These are phyloP conservation scores for Pedicia rivosa DNA, from an alignment of 2,888 invertebrate genomes.

Conservation along the genomic window DNA sequence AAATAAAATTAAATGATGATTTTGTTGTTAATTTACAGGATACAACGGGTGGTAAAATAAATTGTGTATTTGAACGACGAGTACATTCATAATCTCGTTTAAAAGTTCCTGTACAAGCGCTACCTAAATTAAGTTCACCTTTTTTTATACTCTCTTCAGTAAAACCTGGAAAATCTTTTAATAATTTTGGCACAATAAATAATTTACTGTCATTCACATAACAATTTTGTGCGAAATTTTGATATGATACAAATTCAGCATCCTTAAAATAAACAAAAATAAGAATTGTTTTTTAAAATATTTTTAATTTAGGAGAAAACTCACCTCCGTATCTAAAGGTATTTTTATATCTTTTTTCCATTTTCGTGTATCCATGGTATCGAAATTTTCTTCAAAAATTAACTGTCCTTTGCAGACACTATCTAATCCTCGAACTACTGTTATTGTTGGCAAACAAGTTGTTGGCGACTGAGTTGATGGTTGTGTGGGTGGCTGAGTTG, in stretches of 20 bases:
- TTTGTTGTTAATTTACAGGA: conserved; percentile 47
- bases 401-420: conserved; percentile 33
- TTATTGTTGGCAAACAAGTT: conserved; percentile 13
- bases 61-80: conserved; percentile 18
- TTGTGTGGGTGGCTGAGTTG: neutral
- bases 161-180: conserved; percentile 17
- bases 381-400: conserved; percentile 47
- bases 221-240: conserved; percentile 23
- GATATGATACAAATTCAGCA: conserved; percentile 32
- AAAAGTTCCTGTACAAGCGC: too few species aligned
- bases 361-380: conserved; percentile 27
- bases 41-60: conserved; percentile 49
- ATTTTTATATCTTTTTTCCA: conserved; percentile 44
- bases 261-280: conserved; percentile 16
- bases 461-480: too few species aligned
- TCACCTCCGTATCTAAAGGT: conserved; percentile 27
- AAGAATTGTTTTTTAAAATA: neutral
- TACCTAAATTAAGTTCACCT: conserved; percentile 26
- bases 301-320: too few species aligned
- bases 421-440: conserved; percentile 26
- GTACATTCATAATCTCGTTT: conserved; percentile 25
- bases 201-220: conserved; percentile 22
- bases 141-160: conserved; percentile 16
- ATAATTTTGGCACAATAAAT: conserved; percentile 25
- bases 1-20: conserved; percentile 44